Evolutionary conservation across 2,113 vertebrate genomes (phyloP).

Genomic region (Monopterus albus): DNA sequence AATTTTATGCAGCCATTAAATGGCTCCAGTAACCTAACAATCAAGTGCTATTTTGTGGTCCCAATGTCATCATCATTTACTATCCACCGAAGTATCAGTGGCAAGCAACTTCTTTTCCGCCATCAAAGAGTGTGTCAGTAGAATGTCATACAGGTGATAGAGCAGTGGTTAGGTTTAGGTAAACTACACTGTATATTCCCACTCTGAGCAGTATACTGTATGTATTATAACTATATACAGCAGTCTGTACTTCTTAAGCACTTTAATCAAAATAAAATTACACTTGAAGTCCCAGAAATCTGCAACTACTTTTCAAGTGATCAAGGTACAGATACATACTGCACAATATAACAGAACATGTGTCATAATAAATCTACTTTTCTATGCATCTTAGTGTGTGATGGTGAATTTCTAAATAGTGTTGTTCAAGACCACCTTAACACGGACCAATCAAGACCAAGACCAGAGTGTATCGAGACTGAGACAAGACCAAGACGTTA

Average conservation of each 20-base stretch:
- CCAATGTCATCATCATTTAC: conserved; percentile 23
- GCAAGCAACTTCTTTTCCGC: too few species aligned
- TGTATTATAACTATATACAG: too few species aligned
- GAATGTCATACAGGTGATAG: too few species aligned
- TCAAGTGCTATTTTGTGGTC: conserved; percentile 33
- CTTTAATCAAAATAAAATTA: neutral
- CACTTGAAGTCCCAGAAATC: neutral
- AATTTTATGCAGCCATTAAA: conserved; percentile 49
- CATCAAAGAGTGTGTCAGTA: too few species aligned
- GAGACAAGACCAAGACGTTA: too few species aligned
- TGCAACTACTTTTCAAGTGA: neutral
- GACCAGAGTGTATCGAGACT: too few species aligned
- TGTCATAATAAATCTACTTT: too few species aligned
- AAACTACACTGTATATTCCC: neutral
- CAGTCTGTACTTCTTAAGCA: too few species aligned
- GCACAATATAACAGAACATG: too few species aligned
- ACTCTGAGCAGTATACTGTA: neutral
- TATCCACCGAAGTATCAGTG: neutral
- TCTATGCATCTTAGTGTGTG: neutral
- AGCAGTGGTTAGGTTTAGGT: neutral
- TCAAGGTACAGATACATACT: too few species aligned
- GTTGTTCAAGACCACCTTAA: too few species aligned
- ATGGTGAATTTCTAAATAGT: neutral
- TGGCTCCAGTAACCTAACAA: conserved; percentile 16
- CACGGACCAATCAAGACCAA: too few species aligned